Evolutionary conservation across 2,888 invertebrate genomes (phyloP), one percentile per base, ranked within the genome.

Genomic region (Tillus elongatus): DNA sequence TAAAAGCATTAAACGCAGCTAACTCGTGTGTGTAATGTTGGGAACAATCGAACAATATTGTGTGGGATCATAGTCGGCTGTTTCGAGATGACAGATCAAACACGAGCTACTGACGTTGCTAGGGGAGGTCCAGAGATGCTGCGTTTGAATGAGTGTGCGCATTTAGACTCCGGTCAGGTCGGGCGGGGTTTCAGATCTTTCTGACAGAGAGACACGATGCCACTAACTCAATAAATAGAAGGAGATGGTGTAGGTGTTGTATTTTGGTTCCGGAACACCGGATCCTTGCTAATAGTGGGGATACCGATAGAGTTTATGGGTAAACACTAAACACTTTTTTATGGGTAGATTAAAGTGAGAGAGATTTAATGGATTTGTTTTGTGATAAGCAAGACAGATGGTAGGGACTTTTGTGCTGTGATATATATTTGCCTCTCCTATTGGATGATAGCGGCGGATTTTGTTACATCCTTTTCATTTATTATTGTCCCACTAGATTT

Each of bases 281-380:
- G 56, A 53, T 52, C 52, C 44, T 51, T 52, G 54, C 56, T 56
- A 56, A 56, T 53, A 54, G 57, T 54, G 57, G 60, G 60, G 52
- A 51, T 60, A 58, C 60, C 58, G 60, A 61, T 61, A 61, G 60
- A 61, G 59, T 63, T 63, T 63, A 63, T 59, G 61, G 58, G 58
- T 59, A 61, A 63, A 60, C 61, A 56, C 59, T 61, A 60, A 63
- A 63, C 61, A 61, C 57, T 63, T 61, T 63, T 57, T 62, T 63
- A 34, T 34, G 34, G 27, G 6, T 10, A 51, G 60, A 59, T 60
- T 60, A 59, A 56, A 59, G 57, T 46, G 58, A 58, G 59, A 58
- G 53, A 53, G 55, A 46, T 52, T 56, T 55, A 58, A 57, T 54
- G 56, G 58, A 56, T 58, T 58, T 58, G 58, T 56, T 56, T 57